Evolutionary conservation across 1,140 invertebrate species (phyloP).

Genomic region (Drosophila saltans): DNA sequence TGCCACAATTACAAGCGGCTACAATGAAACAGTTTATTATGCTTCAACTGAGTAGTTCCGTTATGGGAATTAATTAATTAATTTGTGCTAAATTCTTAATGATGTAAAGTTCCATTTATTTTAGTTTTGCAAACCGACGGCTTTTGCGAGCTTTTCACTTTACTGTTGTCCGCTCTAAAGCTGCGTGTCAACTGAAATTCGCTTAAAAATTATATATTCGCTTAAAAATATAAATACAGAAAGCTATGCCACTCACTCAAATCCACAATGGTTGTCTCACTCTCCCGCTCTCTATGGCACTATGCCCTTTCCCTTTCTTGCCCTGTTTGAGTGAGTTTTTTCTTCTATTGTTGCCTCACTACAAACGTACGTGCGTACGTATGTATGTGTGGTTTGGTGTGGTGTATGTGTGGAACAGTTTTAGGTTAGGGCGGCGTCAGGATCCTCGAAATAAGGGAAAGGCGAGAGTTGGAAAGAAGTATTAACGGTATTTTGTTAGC

Average conservation of each 20-base stretch:
- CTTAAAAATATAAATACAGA: not conserved
- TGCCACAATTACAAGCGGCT: constrained; percentile 24
- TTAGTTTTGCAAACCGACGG: constrained; percentile 54
- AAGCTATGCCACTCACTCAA: constrained; percentile 44
- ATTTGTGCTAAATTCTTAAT: constrained; percentile 66
- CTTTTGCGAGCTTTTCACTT: constrained; percentile 20
- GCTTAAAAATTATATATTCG: constrained; percentile 32
- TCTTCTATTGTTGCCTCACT: not conserved
- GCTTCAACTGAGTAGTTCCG: constrained; percentile 72
- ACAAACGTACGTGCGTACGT: too few relatives aligned
- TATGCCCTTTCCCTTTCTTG: constrained; percentile 38
- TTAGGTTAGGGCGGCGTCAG: constrained; percentile 66
- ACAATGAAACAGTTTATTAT: constrained; percentile 35
- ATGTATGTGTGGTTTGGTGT: too few relatives aligned
- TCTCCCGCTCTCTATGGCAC: constrained; percentile 9
- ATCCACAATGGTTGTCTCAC: constrained; percentile 5
- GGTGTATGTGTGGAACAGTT: not conserved
- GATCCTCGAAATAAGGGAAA: constrained; percentile 30
- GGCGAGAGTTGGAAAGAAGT: not conserved
- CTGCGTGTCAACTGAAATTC: constrained; percentile 70
- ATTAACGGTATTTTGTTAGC: constrained; percentile 22
- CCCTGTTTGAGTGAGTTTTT: constrained; percentile 21
- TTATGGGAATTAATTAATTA: constrained; percentile 79
- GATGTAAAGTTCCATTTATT: constrained; percentile 36
- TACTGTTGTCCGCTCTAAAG: constrained; percentile 65